These are phyloP conservation scores for Drosophila fulvimacula DNA, from an alignment of 2,888 invertebrate species.

Conservation along the genomic window DNA sequence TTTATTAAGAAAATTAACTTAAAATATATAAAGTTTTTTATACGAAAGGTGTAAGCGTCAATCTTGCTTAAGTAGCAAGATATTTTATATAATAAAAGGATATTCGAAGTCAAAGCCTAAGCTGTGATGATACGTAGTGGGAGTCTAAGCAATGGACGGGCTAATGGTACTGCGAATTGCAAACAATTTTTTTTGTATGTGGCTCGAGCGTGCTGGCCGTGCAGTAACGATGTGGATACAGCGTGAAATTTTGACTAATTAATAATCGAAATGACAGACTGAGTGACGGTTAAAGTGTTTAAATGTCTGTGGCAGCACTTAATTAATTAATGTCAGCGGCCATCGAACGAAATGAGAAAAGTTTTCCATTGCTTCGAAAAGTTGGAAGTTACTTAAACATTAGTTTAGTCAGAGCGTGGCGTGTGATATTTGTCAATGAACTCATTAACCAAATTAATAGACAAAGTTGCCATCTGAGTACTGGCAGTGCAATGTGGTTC, in stretches of 20 bases:
- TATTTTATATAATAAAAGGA: too few species aligned
- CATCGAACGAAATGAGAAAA: slow-evolving; percentile 73
- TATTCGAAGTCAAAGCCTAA: slow-evolving; percentile 11
- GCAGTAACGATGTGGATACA: too few species aligned
- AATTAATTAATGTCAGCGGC: slow-evolving; percentile 76
- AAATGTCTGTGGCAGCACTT: slow-evolving; percentile 72
- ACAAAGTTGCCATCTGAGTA: slow-evolving; percentile 71
- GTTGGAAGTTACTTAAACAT: slow-evolving; percentile 56
- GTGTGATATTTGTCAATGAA: slow-evolving; percentile 78
- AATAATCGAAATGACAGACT: slow-evolving; percentile 54
- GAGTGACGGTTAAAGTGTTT: slow-evolving; percentile 69
- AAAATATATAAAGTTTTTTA: too few species aligned
- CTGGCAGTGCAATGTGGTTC: slow-evolving; percentile 41
- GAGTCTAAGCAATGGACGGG: background rate
- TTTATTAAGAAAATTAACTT: too few species aligned
- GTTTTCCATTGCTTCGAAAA: slow-evolving; percentile 51
- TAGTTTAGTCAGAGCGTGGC: slow-evolving; percentile 44
- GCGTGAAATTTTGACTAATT: slow-evolving; percentile 61
- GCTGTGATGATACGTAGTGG: background rate
- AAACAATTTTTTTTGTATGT: too few species aligned
- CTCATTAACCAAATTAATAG: slow-evolving; percentile 79
- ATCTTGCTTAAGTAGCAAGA: too few species aligned
- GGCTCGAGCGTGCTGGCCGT: too few species aligned
- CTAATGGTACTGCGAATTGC: slow-evolving; percentile 14
- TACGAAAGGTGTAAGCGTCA: background rate